These are phyloP conservation scores for Phengaris alcon DNA, from an alignment of 2,888 invertebrate species.

Conservation along the genomic window DNA sequence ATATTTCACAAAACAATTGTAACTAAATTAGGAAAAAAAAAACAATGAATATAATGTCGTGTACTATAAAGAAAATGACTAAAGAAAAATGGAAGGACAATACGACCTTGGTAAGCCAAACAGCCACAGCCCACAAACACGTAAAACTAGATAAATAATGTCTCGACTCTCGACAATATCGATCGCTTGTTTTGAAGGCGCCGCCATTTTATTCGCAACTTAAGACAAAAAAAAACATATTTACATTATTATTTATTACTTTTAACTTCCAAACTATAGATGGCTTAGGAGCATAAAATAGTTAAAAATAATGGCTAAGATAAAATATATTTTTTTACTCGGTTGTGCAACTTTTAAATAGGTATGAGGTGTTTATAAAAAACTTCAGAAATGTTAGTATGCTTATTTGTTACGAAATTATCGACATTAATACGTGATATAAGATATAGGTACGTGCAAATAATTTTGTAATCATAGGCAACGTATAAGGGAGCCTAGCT, in stretches of 20 bases:
- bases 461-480: neutral
- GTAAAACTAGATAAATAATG: neutral
- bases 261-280: too few relatives aligned
- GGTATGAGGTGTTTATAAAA: too few relatives aligned
- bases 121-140: neutral
- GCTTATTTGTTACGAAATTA: neutral
- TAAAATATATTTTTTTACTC: too few relatives aligned
- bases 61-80: too few relatives aligned
- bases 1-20: too few relatives aligned
- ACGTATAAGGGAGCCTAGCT: slow-evolving; percentile 1
- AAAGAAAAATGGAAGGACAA: neutral
- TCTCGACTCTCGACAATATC: neutral
- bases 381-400: too few relatives aligned
- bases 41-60: too few relatives aligned
- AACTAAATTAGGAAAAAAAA: too few relatives aligned
- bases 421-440: neutral
- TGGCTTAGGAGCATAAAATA: too few relatives aligned
- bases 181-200: neutral
- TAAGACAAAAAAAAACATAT: neutral
- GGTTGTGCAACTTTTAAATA: too few relatives aligned
- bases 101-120: neutral
- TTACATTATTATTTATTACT: neutral
- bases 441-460: neutral
- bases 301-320: too few relatives aligned
- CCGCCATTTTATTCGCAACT: neutral